Evolutionary conservation across 2,888 invertebrate species (phyloP).

Genomic region (Atethmia centrago): DNA sequence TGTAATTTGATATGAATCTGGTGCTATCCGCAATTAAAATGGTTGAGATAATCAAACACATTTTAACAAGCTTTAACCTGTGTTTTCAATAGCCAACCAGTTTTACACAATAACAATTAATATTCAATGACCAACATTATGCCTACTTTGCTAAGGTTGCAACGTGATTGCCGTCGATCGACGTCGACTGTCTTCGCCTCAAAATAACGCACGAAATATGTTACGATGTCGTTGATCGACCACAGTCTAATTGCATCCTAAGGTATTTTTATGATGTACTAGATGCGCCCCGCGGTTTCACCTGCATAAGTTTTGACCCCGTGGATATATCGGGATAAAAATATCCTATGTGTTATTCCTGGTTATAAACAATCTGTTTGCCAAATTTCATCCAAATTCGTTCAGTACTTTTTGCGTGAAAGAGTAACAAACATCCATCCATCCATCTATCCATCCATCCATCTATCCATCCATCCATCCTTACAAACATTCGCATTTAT

Average conservation of each 20-base stretch:
- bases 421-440: too few species aligned
- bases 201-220: neutral
- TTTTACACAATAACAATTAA: neutral
- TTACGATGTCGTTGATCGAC: neutral
- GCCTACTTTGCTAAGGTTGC: neutral
- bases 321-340: too few species aligned
- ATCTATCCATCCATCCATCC: too few species aligned
- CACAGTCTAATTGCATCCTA: neutral
- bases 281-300: too few species aligned
- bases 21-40: conserved; percentile 1
- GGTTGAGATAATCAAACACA: conserved; percentile 10
- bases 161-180: neutral
- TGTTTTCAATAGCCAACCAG: neutral
- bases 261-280: neutral
- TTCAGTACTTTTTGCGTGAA: too few species aligned
- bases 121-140: neutral
- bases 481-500: too few species aligned
- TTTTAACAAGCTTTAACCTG: neutral
- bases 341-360: too few species aligned
- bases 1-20: conserved; percentile 35
- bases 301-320: too few species aligned
- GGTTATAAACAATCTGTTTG: too few species aligned
- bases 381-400: too few species aligned
- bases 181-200: neutral
- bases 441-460: too few species aligned